phyloP scores from a whole-genome alignment of 2,888 invertebrate genomes.

The Aphidius colemani region DNA sequence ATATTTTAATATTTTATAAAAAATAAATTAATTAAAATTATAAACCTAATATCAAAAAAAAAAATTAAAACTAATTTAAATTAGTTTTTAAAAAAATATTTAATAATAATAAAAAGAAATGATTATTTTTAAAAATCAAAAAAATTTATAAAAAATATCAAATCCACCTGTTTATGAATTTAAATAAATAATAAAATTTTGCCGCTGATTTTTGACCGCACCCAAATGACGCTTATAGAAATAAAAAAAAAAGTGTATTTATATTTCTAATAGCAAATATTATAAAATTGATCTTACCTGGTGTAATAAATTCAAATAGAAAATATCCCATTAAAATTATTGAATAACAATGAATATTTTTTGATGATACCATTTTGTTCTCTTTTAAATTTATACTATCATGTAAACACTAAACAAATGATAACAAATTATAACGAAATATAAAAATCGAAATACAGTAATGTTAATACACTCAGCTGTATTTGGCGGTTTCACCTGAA shows the following conservation, averaged over 20 bases:
- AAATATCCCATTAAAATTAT: background rate
- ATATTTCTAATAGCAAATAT: background rate
- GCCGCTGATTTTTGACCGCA: background rate
- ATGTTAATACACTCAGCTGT: no score
- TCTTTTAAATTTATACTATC: background rate
- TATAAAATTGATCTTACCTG: background rate
- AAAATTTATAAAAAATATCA: background rate
- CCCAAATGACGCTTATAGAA: background rate
- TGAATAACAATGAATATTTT: background rate
- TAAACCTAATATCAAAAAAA: constrained; percentile 23
- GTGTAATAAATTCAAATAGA: background rate
- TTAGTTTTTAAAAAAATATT: no score
- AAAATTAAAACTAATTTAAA: no score
- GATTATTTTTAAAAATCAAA: constrained; percentile 9
- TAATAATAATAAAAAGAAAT: no score
- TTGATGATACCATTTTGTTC: background rate
- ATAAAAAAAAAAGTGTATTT: no score
- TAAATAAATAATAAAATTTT: background rate
- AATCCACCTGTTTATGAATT: background rate
- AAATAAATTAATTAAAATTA: constrained; percentile 20
- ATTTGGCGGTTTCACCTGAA: no score
- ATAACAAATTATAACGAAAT: no score
- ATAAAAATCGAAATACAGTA: no score
- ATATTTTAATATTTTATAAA: constrained; percentile 32
- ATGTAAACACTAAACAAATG: background rate